Conservation (phyloP, 2,113 vertebrate genomes). For the Speoplatyrhinus poulsoni region DNA sequence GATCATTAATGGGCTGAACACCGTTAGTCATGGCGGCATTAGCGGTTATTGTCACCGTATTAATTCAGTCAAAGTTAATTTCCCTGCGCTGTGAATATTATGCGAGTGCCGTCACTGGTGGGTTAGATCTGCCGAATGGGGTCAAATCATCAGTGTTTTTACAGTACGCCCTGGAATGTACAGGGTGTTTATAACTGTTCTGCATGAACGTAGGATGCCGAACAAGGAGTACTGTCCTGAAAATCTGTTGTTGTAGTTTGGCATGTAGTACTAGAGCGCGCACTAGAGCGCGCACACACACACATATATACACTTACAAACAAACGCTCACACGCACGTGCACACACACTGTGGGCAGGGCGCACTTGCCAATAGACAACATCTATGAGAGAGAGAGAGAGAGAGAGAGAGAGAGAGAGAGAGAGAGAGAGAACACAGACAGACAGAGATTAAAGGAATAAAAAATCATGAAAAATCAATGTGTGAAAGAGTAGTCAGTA, state of each 20-base stretch:
- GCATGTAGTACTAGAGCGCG: too few relatives aligned
- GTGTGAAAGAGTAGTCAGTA: background rate
- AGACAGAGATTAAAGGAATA: constrained; percentile 29
- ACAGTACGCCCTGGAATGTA: too few relatives aligned
- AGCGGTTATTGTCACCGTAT: background rate
- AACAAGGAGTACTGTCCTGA: too few relatives aligned
- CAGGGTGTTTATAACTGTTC: too few relatives aligned
- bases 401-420: background rate
- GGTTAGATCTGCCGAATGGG: too few relatives aligned
- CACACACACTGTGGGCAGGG: background rate
- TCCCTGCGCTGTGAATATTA: too few relatives aligned
- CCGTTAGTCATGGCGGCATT: background rate
- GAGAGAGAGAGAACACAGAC: constrained; percentile 33
- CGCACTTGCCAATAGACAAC: too few relatives aligned
- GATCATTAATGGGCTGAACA: constrained; percentile 2
- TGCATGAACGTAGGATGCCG: too few relatives aligned
- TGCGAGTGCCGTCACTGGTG: too few relatives aligned
- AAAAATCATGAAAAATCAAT: background rate
- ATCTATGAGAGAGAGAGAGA: background rate
- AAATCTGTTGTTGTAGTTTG: too few relatives aligned
- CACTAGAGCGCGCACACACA: background rate
- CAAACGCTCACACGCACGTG: background rate
- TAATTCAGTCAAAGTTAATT: too few relatives aligned
- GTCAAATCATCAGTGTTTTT: too few relatives aligned
- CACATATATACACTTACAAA: background rate